Base-by-base conservation (phyloP, 2,797 vertebrate species). In the Myiotriccus ornatus region DNA sequence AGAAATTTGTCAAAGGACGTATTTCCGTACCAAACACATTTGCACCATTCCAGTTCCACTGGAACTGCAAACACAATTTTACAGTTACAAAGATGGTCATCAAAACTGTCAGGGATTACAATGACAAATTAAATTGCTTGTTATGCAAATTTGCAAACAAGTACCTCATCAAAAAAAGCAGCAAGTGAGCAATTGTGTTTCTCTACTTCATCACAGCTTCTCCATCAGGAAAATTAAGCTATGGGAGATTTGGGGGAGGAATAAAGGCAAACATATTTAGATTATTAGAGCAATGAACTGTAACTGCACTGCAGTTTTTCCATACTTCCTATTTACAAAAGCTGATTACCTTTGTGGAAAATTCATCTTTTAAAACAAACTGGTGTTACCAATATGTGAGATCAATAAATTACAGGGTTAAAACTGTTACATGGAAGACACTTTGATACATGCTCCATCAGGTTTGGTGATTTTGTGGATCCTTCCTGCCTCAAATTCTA, bases 361-460 rank as follows among this genome's bases (percentile, higher is more conserved):
- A 28, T 22, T 47, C 10, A 25, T 18, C 68, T 57, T 43, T 21
- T 25, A 63, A 90, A 93, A 20, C 5, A 78, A 57, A 60, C 3
- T 8, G 7, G 4, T 3, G 1, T 60, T 60, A 76, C n/a, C 9
- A 50, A 30, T 12, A 39, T 0, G 0, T 2, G 4, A 85, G 39
- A 65, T 4, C 28, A 82, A 14, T 23, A 59, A 83, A 43, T 23
- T 43, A 32, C 14, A 67, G 47, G 3, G 16, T 5, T 34, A 77
- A 52, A 18, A 10, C 9, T 37, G 41, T 22, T 14, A 32, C 8
- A 13, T 27, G 47, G 70, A 41, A 60, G 14, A 12, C 7, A 71
- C 10, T 73, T 59, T 9, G 8, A 62, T 23, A 62, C 0, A 6
- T 18, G 13, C 4, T 47, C 22, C 28, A 41, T 30, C 21, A 62